phyloP scores from a whole-genome alignment of 2,888 invertebrate species.

The Charanyca ferruginea region DNA sequence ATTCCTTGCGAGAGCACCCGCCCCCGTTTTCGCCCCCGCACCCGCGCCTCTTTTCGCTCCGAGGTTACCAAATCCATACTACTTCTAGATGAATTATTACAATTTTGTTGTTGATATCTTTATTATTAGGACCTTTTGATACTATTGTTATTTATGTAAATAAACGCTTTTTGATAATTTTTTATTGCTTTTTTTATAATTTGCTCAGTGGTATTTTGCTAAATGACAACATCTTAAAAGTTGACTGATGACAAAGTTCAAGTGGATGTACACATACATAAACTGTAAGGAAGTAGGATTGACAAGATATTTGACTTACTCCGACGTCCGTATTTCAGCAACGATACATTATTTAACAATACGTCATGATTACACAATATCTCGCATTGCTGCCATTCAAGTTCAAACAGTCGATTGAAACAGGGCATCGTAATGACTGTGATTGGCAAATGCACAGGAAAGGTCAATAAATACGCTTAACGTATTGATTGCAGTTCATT shows the following conservation, averaged over 20 bases:
- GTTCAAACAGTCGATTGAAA: neutral
- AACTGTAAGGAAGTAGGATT: neutral
- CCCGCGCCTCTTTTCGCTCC: constrained; percentile 74
- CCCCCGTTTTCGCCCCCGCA: constrained; percentile 67
- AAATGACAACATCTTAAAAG: neutral
- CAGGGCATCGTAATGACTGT: neutral
- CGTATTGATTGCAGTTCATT: constrained; percentile 3
- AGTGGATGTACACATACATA: too few relatives aligned
- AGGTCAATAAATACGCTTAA: constrained; percentile 10
- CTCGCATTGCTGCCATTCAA: neutral
- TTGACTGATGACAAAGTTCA: neutral
- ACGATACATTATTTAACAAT: neutral
- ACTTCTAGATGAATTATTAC: constrained; percentile 87
- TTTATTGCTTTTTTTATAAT: constrained; percentile 5
- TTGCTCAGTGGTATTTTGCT: too few relatives aligned
- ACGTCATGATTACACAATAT: neutral
- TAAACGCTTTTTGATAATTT: constrained; percentile 74
- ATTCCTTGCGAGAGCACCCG: constrained; percentile 65
- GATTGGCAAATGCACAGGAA: constrained; percentile 3
- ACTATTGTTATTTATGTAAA: constrained; percentile 86
- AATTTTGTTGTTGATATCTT: constrained; percentile 85
- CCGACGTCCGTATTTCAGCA: neutral
- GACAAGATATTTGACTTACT: neutral
- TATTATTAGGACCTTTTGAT: constrained; percentile 77
- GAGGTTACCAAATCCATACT: constrained; percentile 82